Conservation (phyloP, 2,113 vertebrate genomes). For the Cheirogaleus medius region DNA sequence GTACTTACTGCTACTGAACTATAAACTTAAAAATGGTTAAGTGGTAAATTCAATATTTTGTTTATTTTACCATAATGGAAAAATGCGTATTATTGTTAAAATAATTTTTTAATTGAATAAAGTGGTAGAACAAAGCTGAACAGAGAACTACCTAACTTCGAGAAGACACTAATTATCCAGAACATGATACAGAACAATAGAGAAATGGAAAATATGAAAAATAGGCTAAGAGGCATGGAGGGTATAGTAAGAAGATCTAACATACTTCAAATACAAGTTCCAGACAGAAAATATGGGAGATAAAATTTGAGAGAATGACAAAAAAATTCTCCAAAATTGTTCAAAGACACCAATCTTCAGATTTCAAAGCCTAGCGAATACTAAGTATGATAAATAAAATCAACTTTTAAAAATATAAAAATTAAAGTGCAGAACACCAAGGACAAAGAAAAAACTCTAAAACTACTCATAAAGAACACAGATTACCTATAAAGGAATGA, state of each 20-base stretch:
- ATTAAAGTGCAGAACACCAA: background rate
- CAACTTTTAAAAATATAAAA: background rate
- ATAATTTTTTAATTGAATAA: background rate
- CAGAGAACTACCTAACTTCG: background rate
- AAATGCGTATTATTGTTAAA: background rate
- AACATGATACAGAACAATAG: conserved; percentile 3
- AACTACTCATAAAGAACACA: background rate
- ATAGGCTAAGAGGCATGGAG: background rate
- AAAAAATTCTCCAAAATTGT: background rate
- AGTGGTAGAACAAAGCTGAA: background rate
- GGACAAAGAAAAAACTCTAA: background rate
- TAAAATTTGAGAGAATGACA: background rate
- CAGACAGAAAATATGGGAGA: background rate
- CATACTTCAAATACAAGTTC: conserved; percentile 2
- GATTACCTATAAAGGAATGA: background rate
- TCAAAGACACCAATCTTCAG: background rate
- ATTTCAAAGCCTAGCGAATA: conserved; percentile 16
- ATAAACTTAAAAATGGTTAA: background rate
- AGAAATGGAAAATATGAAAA: background rate
- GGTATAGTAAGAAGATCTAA: background rate
- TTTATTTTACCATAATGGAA: background rate
- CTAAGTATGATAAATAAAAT: background rate
- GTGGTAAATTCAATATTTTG: background rate
- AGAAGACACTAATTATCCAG: background rate
- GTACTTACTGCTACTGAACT: background rate